A percentile compares a stretch with the other conserved stretches of the same genome.
Evolutionary conservation across 2,113 vertebrate genomes (phyloP).

Genomic region (Colistium nudipinnis): DNA sequence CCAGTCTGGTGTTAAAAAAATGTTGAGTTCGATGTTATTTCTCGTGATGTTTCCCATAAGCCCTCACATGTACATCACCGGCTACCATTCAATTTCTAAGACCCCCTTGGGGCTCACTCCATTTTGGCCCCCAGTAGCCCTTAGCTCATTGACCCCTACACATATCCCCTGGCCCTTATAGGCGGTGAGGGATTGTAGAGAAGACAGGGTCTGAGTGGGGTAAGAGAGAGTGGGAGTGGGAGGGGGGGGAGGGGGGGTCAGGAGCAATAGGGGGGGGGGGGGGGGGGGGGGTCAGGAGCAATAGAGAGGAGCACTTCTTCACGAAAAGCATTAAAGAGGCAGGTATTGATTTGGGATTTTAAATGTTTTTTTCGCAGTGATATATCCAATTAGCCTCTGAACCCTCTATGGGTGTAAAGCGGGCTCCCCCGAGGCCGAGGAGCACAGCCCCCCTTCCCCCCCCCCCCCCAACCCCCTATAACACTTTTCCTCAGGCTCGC

Average conservation of each 20-base stretch:
- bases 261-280: slow-evolving; percentile 68
- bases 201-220: slow-evolving; percentile 52
- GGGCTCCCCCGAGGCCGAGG: slow-evolving; percentile 63
- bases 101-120: slow-evolving; percentile 66
- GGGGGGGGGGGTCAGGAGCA: slow-evolving; percentile 49
- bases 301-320: slow-evolving; percentile 77
- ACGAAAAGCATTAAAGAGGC: slow-evolving; percentile 82
- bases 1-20: slow-evolving; percentile 22
- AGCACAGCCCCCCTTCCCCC: too few relatives aligned
- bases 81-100: slow-evolving; percentile 63
- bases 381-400: slow-evolving; percentile 84
- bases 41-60: slow-evolving; percentile 47
- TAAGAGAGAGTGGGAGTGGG: background rate
- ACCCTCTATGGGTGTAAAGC: slow-evolving; percentile 74
- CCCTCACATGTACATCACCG: slow-evolving; percentile 57
- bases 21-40: slow-evolving; percentile 50
- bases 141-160: slow-evolving; percentile 71
- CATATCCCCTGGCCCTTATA: slow-evolving; percentile 63
- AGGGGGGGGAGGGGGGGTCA: slow-evolving; percentile 35
- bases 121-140: slow-evolving; percentile 60
- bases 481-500: slow-evolving; percentile 52
- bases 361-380: slow-evolving; percentile 83
- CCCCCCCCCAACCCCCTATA: slow-evolving; percentile 48
- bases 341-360: slow-evolving; percentile 83
- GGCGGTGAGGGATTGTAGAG: slow-evolving; percentile 69